Conservation (phyloP, 2,113 vertebrate species). For the Lethenteron camtschaticum region DNA sequence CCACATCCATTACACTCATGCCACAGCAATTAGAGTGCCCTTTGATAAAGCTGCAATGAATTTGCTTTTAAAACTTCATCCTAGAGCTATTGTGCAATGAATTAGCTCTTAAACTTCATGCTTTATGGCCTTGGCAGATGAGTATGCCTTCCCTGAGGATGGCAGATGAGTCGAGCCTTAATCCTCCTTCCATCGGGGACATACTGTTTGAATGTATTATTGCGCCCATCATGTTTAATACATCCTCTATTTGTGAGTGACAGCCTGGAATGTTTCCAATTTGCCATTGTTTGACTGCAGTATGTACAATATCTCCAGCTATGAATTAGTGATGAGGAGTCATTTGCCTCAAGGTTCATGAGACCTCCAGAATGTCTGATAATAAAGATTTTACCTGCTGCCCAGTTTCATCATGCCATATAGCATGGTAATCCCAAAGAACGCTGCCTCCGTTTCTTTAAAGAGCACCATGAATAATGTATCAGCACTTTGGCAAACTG, state of each 20-base stretch:
- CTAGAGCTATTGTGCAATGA: no score
- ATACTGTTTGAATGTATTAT: neutral
- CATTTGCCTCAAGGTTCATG: constrained; percentile 6
- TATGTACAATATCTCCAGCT: constrained; percentile 2
- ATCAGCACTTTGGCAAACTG: constrained; percentile 5
- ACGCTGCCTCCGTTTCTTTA: constrained; percentile 2
- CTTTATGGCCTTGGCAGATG: no score
- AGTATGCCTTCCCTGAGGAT: no score
- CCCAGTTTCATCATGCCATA: constrained; percentile 3
- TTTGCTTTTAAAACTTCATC: no score
- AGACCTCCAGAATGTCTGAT: constrained; percentile 3
- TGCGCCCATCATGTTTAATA: constrained; percentile 4
- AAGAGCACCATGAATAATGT: constrained; percentile 6
- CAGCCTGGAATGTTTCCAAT: neutral
- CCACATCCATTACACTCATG: no score
- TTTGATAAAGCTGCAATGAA: no score
- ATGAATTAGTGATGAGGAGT: constrained; percentile 5
- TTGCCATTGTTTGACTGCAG: constrained; percentile 1
- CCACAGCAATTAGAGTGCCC: no score
- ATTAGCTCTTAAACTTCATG: no score
- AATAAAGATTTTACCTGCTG: constrained; percentile 6
- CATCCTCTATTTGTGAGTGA: neutral
- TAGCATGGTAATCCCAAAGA: neutral
- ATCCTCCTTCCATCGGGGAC: no score
- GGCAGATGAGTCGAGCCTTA: no score